Evolutionary conservation across 1,140 invertebrate genomes (phyloP), one percentile per base, ranked within the genome.

Genomic region (Drosophila hydei): DNA sequence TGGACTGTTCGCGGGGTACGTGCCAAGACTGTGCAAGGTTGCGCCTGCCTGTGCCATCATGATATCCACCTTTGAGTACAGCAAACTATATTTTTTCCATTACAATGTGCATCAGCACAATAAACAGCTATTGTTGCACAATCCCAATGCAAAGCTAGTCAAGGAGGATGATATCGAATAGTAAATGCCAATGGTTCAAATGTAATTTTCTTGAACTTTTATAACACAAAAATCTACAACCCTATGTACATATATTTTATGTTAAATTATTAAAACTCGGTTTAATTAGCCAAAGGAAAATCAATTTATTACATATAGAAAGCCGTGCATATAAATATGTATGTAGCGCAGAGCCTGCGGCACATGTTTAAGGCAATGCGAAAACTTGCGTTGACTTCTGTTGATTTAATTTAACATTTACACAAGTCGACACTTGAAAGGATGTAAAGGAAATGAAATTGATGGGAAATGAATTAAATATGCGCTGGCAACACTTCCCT

Each of bases 21-120:
- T 95, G 23, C 98, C 98, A 1, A 92, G 98, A 72, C 92, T 99
- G 50, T 94, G 97, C 4, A 99, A 99, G 94, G 97, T 99, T 16
- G 97, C 97, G 8, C 98, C 98, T 16, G 97, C 98, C 1, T 99
- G 98, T 93, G 98, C 98, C 9, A 98, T 99, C 11, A 99, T 99
- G 98, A 98, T 99, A 55, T 95, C 97, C 16, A 95, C 97, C 4
- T 99, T 98, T 91, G 98, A 99, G 94, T 97, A 97, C 91, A 96
- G 96, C 67, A 99, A 99, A 92, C 92, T 93, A 54, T 98, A 97
- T 91, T 99, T 99, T 77, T 94, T 94, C 75, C 90, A 91, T 42
- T 93, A 93, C 60, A 94, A 94, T 78, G 91, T 92, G 36, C 89
- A 92, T 59, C 91, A 92, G 62, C 92, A 93, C 81, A 92, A 92